phyloP scores from a whole-genome alignment of 2,113 vertebrate species.

The Acanthochromis polyacanthus region DNA sequence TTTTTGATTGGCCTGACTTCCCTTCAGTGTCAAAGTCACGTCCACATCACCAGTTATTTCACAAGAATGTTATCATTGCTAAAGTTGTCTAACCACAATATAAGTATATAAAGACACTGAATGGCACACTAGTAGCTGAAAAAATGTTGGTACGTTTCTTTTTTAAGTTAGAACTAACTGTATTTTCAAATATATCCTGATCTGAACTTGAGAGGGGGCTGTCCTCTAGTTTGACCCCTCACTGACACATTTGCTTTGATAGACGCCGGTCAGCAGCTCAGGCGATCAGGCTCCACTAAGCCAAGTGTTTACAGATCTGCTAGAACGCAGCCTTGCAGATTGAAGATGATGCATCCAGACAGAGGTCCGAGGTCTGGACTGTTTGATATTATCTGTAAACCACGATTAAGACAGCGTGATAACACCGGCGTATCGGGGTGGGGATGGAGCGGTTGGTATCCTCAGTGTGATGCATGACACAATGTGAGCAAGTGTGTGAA shows the following conservation, averaged over 20 bases:
- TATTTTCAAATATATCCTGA: neutral
- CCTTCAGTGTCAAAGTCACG: conserved; percentile 65
- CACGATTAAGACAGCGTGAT: conserved; percentile 39
- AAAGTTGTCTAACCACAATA: conserved; percentile 32
- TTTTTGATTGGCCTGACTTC: conserved; percentile 39
- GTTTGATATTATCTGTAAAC: conserved; percentile 40
- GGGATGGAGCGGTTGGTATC: conserved; percentile 9
- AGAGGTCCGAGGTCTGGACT: conserved; percentile 50
- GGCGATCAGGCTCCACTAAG: conserved; percentile 54
- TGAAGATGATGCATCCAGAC: conserved; percentile 47
- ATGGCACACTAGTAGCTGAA: conserved; percentile 3
- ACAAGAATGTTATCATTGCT: conserved; percentile 44
- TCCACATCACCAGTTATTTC: conserved; percentile 60
- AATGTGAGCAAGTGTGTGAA: neutral
- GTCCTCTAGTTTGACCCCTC: conserved; percentile 41
- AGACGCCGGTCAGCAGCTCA: conserved; percentile 60
- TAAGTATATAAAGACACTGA: conserved; percentile 11
- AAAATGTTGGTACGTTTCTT: neutral
- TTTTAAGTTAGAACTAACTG: neutral
- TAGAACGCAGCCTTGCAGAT: conserved; percentile 51
- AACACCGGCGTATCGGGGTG: conserved; percentile 6
- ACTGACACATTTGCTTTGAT: conserved; percentile 66
- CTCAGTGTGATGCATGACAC: conserved; percentile 7
- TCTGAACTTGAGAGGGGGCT: conserved; percentile 49
- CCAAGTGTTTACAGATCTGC: conserved; percentile 73